These are phyloP conservation scores for Drosophila cognata DNA, from an alignment of 2,888 invertebrate genomes.

Conservation along the genomic window DNA sequence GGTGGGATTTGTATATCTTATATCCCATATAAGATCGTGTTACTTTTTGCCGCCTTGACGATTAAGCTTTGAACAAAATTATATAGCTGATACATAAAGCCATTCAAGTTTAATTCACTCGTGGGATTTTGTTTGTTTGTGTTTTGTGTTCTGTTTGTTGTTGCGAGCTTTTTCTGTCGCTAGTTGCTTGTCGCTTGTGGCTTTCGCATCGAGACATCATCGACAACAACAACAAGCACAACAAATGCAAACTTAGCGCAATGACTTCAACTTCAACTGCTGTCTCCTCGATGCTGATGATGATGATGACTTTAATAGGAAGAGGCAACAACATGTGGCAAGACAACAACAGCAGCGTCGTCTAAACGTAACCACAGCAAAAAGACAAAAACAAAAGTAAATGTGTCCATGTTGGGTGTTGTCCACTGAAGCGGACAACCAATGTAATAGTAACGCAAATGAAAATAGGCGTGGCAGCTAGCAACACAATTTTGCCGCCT, in stretches of 20 bases:
- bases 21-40: conserved; percentile 20
- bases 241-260: conserved; percentile 71
- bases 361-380: conserved; percentile 15
- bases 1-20: background rate
- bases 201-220: conserved; percentile 49
- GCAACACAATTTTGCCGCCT: conserved; percentile 18
- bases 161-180: conserved; percentile 15
- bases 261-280: conserved; percentile 58
- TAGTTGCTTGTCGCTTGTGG: conserved; percentile 14
- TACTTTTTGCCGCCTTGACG: conserved; percentile 19
- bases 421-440: conserved; percentile 70
- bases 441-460: conserved; percentile 18
- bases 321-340: conserved; percentile 12
- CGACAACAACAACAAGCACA: conserved; percentile 46
- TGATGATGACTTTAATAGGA: conserved; percentile 59
- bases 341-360: background rate
- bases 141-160: conserved; percentile 4
- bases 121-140: conserved; percentile 61
- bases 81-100: conserved; percentile 39
- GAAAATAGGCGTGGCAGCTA: conserved; percentile 37
- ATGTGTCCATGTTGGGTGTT: conserved; percentile 66
- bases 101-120: conserved; percentile 74
- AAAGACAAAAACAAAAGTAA: conserved; percentile 15
- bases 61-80: conserved; percentile 29
- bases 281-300: conserved; percentile 4